These are phyloP conservation scores for Hippotragus niger DNA, from an alignment of 2,113 vertebrate genomes.

Conservation along the genomic window DNA sequence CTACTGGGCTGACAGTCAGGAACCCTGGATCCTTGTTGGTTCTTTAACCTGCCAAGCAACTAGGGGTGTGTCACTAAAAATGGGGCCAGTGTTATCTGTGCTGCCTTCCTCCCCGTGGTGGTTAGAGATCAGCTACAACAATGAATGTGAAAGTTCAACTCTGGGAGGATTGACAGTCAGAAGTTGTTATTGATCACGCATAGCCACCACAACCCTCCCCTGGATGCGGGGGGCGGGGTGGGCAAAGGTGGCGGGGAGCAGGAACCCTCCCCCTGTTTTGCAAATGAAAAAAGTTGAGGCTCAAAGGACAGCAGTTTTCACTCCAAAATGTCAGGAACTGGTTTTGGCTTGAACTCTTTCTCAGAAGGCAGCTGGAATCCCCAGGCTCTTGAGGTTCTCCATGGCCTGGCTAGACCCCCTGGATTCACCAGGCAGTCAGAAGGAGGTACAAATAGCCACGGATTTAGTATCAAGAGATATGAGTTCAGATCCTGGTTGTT, in stretches of 20 bases:
- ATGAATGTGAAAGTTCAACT: background rate
- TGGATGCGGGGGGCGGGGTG: accelerated
- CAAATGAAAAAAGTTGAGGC: background rate
- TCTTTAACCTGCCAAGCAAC: background rate
- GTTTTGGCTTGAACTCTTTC: background rate
- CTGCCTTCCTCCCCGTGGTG: background rate
- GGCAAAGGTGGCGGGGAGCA: background rate
- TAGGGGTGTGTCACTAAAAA: background rate
- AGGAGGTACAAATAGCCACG: background rate
- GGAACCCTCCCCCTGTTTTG: background rate
- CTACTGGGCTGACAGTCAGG: background rate
- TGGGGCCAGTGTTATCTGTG: accelerated
- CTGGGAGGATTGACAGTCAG: background rate
- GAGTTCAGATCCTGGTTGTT: background rate
- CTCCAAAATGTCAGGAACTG: background rate
- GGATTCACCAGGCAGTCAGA: background rate
- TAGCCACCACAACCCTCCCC: accelerated
- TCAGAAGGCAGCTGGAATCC: background rate
- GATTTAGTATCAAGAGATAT: background rate
- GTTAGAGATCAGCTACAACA: background rate
- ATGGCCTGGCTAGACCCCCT: too few relatives aligned
- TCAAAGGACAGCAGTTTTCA: background rate
- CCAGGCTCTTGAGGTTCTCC: background rate
- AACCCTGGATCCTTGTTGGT: background rate
- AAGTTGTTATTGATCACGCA: accelerated